Conservation (phyloP, 2,113 vertebrate species). For the Bufo gargarizans region DNA sequence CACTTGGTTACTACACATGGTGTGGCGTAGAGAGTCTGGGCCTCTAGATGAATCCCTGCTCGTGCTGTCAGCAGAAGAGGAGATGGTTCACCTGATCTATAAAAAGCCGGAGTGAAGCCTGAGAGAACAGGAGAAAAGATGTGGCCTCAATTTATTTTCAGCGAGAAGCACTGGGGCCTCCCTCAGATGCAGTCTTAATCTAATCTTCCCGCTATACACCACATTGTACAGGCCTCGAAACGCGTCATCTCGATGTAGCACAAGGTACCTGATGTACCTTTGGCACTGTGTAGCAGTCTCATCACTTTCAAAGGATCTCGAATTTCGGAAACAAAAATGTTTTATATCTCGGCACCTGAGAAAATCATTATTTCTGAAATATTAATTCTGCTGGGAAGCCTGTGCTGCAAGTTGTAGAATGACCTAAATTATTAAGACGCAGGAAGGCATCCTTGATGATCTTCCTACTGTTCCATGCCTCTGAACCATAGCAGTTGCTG, state of each 20-base stretch:
- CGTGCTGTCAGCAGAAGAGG: slow-evolving; percentile 3
- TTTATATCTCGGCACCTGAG: neutral
- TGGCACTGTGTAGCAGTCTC: neutral
- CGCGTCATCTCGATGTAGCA: neutral
- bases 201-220: neutral
- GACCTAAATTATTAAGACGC: neutral
- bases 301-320: neutral
- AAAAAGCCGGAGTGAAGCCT: slow-evolving; percentile 27
- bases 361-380: neutral
- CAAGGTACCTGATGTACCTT: neutral
- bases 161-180: neutral
- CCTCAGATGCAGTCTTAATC: neutral
- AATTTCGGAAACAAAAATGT: neutral
- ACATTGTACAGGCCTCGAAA: neutral
- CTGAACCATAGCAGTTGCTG: neutral
- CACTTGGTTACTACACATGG: neutral
- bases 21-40: neutral
- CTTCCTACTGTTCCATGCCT: neutral
- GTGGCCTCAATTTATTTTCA: slow-evolving; percentile 41
- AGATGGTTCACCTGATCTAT: slow-evolving; percentile 33
- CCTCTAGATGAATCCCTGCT: neutral
- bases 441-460: neutral
- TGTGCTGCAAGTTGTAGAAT: neutral
- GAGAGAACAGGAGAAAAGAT: slow-evolving; percentile 8
- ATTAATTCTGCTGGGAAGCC: neutral